Evolutionary conservation across 1,140 invertebrate species (phyloP).

Genomic region (Drosophila parabipectinata): DNA sequence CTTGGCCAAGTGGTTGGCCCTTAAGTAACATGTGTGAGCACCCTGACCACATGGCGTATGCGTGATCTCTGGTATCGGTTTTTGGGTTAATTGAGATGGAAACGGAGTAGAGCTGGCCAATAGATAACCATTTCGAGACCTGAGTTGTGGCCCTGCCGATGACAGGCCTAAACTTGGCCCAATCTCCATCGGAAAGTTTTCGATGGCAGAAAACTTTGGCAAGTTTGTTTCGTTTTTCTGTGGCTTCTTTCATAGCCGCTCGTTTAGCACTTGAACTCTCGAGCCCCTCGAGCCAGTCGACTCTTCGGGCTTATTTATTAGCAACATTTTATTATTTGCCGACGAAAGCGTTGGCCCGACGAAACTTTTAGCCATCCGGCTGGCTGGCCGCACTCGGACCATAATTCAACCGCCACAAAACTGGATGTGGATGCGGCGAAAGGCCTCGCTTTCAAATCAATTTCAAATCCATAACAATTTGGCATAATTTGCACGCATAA

Average conservation of each 20-base stretch:
- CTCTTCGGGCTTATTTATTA: constrained; percentile 65
- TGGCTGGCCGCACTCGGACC: constrained; percentile 32
- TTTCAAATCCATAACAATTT: constrained; percentile 64
- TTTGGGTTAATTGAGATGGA: constrained; percentile 42
- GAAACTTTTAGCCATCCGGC: constrained; percentile 27
- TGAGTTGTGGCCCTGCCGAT: constrained; percentile 13
- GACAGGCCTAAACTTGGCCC: constrained; percentile 45
- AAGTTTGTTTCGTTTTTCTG: constrained; percentile 52
- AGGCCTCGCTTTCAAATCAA: constrained; percentile 44
- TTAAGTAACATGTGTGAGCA: constrained; percentile 2
- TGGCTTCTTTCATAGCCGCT: constrained; percentile 17
- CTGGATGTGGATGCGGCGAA: constrained; percentile 9
- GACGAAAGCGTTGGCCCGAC: constrained; percentile 36
- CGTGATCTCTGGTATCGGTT: constrained; percentile 13
- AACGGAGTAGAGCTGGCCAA: constrained; percentile 11
- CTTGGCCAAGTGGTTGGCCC: constrained; percentile 13
- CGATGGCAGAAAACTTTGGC: constrained; percentile 50
- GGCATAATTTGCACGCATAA: constrained; percentile 49
- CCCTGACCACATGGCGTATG: constrained; percentile 36
- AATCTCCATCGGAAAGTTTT: constrained; percentile 59
- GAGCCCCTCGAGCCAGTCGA: not conserved
- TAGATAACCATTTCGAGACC: constrained; percentile 33
- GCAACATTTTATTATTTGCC: constrained; percentile 76
- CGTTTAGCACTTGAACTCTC: constrained; percentile 15
- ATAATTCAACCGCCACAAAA: constrained; percentile 5